Base-by-base conservation (phyloP, 1,140 invertebrate genomes). In the Paramacrobiotus metropolitanus region DNA sequence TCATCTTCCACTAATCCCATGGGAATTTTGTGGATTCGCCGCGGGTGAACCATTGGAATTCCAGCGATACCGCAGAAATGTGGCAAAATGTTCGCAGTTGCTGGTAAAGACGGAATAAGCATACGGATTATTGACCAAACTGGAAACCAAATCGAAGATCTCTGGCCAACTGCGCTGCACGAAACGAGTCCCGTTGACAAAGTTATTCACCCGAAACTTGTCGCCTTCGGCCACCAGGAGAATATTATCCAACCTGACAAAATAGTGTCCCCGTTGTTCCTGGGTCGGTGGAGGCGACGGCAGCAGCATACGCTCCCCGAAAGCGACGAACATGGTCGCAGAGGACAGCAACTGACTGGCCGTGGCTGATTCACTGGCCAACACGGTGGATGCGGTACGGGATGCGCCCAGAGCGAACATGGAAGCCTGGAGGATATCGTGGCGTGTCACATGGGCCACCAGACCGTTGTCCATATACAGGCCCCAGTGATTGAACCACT, bases 401-500 rank as follows among this genome's bases (percentile, higher is more conserved):
- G 24, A 20, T 4, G 48, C 48, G 4, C 4, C 24, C 4, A 55
- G 48, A 4, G 28, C 15, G 28, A 15, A 9, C 4, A 4, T 55
- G 15, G 48, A 55, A 9, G 24, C 4, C 4, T 15, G 15, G 4
- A 15, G 15, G 24, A 55, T 4, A 9, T 55, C 24, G 48, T 20
- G 28, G 48, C 15, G 15, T 24, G 48, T 55, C 15, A 55, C 48
- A 28, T 55, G 48, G 24, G 24, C 48, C 48, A 55, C 15, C 4
- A 15, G 24, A 9, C 48, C 48, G 4, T 55, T 55, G 48, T 24
- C 48, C 48, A 55, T 55, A 24, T 55, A 55, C 15, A 55, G 4
- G 15, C 48, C 48, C 48, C 48, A 55, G 48, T 55, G 48, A 24
- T 55, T 55, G 48, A 40, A 40, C 34, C 34, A 40, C 48, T 40